These are phyloP conservation scores for Antheraea pernyi DNA, from an alignment of 1,140 invertebrate species.

Conservation along the genomic window DNA sequence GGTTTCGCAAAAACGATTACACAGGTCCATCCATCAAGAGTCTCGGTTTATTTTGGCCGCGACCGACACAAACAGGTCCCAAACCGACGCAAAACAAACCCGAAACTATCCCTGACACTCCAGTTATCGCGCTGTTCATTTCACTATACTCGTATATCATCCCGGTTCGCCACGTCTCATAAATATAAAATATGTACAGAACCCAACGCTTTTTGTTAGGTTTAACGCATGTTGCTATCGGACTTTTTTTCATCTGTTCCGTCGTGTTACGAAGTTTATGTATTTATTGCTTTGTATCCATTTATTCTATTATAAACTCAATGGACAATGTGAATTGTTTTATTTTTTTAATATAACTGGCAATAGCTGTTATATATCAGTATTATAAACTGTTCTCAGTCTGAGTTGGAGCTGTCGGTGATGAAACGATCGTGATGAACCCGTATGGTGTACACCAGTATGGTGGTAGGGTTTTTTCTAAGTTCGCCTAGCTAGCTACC, in stretches of 20 bases:
- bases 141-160: slow-evolving; percentile 17
- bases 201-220: slow-evolving; percentile 18
- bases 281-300: background rate
- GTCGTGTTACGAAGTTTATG: background rate
- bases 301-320: background rate
- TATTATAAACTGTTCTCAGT: no score
- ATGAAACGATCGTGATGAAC: no score
- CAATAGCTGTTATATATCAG: background rate
- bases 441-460: no score
- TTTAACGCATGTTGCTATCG: background rate
- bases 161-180: slow-evolving; percentile 21
- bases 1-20: background rate
- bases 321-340: background rate
- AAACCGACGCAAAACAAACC: background rate
- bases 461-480: no score
- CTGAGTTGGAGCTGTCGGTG: no score
- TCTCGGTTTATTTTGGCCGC: background rate
- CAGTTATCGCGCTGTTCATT: slow-evolving; percentile 12
- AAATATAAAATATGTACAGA: slow-evolving; percentile 33
- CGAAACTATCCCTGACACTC: background rate
- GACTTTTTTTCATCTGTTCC: background rate
- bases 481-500: no score
- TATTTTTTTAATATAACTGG: background rate
- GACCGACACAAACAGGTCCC: background rate
- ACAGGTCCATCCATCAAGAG: background rate